A percentile compares a stretch with the other conserved stretches of the same genome.
Conservation (phyloP, 2,113 vertebrate species). For the Coptodon bakossiorum region DNA sequence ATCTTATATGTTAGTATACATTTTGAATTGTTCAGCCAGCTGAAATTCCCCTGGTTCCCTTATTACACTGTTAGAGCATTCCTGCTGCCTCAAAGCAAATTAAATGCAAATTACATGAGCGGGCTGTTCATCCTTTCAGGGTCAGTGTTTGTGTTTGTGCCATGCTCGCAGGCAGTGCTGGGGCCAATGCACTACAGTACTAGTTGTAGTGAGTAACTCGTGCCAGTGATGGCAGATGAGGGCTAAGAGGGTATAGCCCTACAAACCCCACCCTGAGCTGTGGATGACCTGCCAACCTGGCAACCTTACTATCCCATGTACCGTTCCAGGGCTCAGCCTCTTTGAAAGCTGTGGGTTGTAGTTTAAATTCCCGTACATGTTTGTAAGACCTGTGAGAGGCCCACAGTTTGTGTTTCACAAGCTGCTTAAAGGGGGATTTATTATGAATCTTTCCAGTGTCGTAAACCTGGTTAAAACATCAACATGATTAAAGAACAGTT, state of each 20-base stretch:
- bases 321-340: not conserved
- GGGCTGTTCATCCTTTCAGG: conserved; percentile 12
- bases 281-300: conserved; percentile 52
- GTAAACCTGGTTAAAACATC: not conserved
- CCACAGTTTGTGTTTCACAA: not conserved
- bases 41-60: not conserved
- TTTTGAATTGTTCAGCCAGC: not conserved
- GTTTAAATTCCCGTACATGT: not conserved
- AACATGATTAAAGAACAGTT: not conserved
- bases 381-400: not conserved
- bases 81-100: not conserved
- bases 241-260: conserved; percentile 27
- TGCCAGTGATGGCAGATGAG: conserved; percentile 60
- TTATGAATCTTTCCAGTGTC: not conserved
- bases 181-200: not conserved
- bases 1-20: not conserved
- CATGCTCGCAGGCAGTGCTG: conserved; percentile 10
- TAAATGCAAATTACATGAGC: not conserved
- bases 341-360: not conserved
- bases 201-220: not conserved
- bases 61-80: not conserved
- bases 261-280: conserved; percentile 32
- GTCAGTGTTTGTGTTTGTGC: not conserved
- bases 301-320: conserved; percentile 10
- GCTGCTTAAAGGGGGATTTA: not conserved